Evolutionary conservation across 2,113 vertebrate species (phyloP), one percentile per base, ranked within the genome.

Genomic region (Acinonyx jubatus): DNA sequence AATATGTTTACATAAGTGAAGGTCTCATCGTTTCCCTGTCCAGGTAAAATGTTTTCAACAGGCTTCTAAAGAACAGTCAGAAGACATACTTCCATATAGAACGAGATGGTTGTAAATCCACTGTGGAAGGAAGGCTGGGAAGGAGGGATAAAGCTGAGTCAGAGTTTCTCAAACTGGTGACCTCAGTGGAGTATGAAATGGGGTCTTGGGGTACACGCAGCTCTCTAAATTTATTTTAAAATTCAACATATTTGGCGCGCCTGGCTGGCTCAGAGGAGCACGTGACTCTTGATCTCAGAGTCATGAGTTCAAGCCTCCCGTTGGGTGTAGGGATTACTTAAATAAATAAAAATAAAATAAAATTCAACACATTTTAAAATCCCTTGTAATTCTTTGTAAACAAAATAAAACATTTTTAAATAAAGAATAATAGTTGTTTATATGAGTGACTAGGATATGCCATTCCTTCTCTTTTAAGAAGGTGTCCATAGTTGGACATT

Each of bases 331-430:
- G 29, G 74, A 31, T 78, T 78, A 78, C 4, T 45, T 78, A 31
- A 76, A 78, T 48, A 76, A 74, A 74, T 74, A 74, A 48, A 74
- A 41, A 74, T 27, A 76, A 45, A 78, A 78, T n/a, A 41, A 89
- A 63, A 68, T 36, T 80, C 66, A 80, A 15, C 12, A 3, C 10
- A 82, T 57, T 84, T 73, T 52, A 69, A 55, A 74, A 63, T 45
- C 36, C 13, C 23, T 38, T 66, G 19, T 6, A 71, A 25, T 92
- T 74, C 14, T 94, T 66, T 33, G 15, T 25, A 82, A 93, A n/a
- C 10, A 78, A 92, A 87, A 93, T 65, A 65, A 69, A 63, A 50
- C 31, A 4, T 45, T 90, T 94, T 80, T 85, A 88, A 93, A 93
- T 61, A 38, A 90, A 92, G 45, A 86, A 11, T 23, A 88, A 16